Conservation (phyloP, 2,797 vertebrate species). For the Etheostoma nigrum region DNA sequence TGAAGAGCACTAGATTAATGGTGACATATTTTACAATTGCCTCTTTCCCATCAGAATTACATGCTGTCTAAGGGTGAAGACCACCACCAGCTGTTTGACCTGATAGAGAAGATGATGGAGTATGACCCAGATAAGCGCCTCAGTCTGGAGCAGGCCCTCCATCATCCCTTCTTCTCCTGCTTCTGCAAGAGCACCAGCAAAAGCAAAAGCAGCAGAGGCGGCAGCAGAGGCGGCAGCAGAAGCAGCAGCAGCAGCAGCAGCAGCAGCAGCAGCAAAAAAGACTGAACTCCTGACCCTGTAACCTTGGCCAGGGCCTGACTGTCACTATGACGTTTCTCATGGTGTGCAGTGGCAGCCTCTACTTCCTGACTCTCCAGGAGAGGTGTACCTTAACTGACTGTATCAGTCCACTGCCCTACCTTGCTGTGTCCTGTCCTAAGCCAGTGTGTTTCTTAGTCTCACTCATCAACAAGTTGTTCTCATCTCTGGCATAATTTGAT, state of each 20-base stretch:
- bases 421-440: constrained; percentile 36
- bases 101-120: constrained; percentile 90
- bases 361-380: constrained; percentile 75
- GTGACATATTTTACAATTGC: neutral
- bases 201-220: constrained; percentile 42
- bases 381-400: constrained; percentile 82
- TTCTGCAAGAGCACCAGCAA: constrained; percentile 66
- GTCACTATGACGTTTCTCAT: constrained; percentile 31
- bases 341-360: constrained; percentile 19
- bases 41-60: constrained; percentile 81
- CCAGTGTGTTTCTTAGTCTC: constrained; percentile 6
- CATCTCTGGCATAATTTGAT: constrained; percentile 25
- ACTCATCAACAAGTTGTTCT: neutral
- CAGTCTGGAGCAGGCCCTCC: constrained; percentile 87
- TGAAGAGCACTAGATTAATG: neutral
- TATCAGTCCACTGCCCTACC: constrained; percentile 90
- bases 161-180: constrained; percentile 87
- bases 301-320: constrained; percentile 10
- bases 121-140: constrained; percentile 89
- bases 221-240: constrained; percentile 50
- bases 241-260: constrained; percentile 52
- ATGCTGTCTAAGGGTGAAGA: constrained; percentile 86
- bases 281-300: constrained; percentile 36
- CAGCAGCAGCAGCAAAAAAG: constrained; percentile 51
- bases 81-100: constrained; percentile 89